A percentile compares a stretch with the other conserved stretches of the same genome.
These are phyloP conservation scores for Sitta carolinensis DNA, from an alignment of 2,797 vertebrate species.

Conservation along the genomic window DNA sequence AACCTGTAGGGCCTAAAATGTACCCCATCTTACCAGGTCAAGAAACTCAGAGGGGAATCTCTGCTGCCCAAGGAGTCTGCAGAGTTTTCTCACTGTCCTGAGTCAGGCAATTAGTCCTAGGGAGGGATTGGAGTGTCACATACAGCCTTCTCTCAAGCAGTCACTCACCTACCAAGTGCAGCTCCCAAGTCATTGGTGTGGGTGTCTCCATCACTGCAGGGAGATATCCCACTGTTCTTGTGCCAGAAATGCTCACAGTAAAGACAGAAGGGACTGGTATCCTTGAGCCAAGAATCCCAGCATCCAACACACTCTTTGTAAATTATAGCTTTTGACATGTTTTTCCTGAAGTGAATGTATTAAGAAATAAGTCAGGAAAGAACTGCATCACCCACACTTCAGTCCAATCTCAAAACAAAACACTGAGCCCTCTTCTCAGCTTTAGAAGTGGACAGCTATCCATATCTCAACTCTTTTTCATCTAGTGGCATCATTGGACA, in stretches of 20 bases:
- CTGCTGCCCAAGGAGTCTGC: background rate
- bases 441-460: background rate
- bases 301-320: background rate
- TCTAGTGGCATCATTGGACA: background rate
- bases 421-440: background rate
- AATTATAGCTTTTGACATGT: background rate
- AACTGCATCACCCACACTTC: background rate
- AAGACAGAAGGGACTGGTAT: background rate
- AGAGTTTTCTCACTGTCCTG: background rate
- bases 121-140: background rate
- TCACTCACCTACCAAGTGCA: background rate
- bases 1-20: background rate
- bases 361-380: background rate
- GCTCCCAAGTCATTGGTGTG: fast-evolving
- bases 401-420: background rate
- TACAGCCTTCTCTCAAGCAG: fast-evolving
- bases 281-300: background rate
- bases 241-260: background rate
- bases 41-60: background rate
- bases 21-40: background rate
- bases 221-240: background rate
- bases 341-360: background rate
- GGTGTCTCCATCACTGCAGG: background rate
- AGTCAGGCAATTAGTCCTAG: background rate
- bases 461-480: background rate